These are phyloP conservation scores for Chrysolina haemoptera DNA, from an alignment of 2,888 invertebrate genomes.

Conservation along the genomic window DNA sequence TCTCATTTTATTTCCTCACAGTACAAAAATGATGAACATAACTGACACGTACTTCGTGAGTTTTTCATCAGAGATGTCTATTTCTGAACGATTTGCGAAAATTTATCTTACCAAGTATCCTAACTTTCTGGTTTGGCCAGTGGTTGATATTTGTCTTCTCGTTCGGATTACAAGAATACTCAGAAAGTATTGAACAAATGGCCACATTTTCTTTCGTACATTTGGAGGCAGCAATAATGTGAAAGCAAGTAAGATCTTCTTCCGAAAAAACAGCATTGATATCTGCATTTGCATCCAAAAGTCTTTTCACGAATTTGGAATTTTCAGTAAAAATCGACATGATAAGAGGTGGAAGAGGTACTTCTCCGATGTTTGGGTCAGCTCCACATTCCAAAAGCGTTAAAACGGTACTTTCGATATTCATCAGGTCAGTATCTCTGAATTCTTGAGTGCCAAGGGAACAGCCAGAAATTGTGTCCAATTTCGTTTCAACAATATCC, in stretches of 20 bases:
- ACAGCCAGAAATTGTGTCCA: not conserved
- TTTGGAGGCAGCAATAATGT: constrained; percentile 60
- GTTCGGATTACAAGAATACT: constrained; percentile 61
- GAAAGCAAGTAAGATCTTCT: constrained; percentile 61
- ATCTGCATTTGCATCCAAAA: constrained; percentile 60
- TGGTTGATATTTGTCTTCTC: constrained; percentile 56
- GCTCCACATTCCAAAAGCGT: constrained; percentile 62
- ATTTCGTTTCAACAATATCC: not conserved
- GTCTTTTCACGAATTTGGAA: constrained; percentile 52
- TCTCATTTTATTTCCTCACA: too few relatives aligned
- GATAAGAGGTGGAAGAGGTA: constrained; percentile 63
- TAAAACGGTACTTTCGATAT: constrained; percentile 48
- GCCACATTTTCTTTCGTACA: constrained; percentile 51
- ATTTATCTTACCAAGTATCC: constrained; percentile 34
- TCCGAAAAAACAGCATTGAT: constrained; percentile 54
- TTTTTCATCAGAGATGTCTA: not conserved
- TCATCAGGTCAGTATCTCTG: not conserved
- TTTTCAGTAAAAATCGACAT: constrained; percentile 63
- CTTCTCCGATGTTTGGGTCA: constrained; percentile 62
- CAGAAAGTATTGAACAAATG: constrained; percentile 58
- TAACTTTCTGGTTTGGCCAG: constrained; percentile 58
- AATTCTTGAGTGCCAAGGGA: not conserved
- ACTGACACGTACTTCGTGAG: too few relatives aligned
- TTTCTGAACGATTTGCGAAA: not conserved
- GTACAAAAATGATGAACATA: too few relatives aligned